Base-by-base conservation (phyloP, 37 sponge, comb jelly and placozoan genomes). In the Eunapius fragilis region DNA sequence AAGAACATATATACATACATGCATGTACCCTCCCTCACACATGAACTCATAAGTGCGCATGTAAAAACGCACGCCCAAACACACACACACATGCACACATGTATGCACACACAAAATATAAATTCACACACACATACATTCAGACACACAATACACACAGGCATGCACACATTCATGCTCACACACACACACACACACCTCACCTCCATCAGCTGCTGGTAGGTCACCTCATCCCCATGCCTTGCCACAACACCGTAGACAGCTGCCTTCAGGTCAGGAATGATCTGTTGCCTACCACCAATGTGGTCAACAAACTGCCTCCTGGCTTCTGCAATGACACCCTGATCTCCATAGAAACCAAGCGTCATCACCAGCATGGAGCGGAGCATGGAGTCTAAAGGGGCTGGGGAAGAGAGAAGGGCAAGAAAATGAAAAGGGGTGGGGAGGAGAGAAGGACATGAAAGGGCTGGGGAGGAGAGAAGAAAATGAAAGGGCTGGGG, bases 381-480 rank as follows among this genome's bases (percentile, higher is more conserved):
- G 31, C 98, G 83, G 70, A 98, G 91, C 91, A 98, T 91, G 17
- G 88, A 31, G 49, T 92, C 90, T 68, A 93, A 85, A 67, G 97
- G 89, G 31, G 58, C 58, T 58, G 14, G 17, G 58, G 58, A 19
- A 13, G 58, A 19, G 14, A 36, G 70, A 77, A 17, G 14, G 47
- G 9, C 47, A 45, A 9, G 9, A 11, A 9, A 9, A 9, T 45
- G 9, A 45, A 45, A 9, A 9, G 4, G 47, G 9, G 47, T 45
- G 4, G 47, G 9, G 47, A 9, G 4, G 47, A 45, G 47, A 45
- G 9, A 9, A 11, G 47, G 4, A 45, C 47, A 45, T 45, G 9
- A 4, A 45, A 11, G 47, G n/a, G n/a, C n/a, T n/a, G n/a, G n/a
- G n/a, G n/a, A n/a, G n/a, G n/a, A n/a, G n/a, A n/a, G n/a, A n/a